Evolutionary conservation across 2,888 invertebrate genomes (phyloP).

Genomic region (Philonicus albiceps): DNA sequence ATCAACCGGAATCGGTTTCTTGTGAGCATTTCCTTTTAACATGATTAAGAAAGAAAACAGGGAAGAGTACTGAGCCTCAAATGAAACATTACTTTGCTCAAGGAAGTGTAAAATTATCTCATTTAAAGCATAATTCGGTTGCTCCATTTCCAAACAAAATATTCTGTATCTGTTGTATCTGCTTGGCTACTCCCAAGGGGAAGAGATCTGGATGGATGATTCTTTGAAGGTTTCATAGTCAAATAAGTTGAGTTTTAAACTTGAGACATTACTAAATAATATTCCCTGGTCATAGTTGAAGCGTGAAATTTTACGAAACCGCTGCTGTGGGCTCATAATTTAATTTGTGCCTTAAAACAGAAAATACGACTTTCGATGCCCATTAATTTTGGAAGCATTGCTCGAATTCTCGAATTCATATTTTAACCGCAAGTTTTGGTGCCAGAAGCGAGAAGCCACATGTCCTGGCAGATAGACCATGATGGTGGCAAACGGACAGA

Average conservation of each 20-base stretch:
- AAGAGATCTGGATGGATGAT: background rate
- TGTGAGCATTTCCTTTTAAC: background rate
- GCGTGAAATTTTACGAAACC: background rate
- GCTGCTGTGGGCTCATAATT: background rate
- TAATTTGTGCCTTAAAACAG: background rate
- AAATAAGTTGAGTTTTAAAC: background rate
- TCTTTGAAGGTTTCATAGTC: background rate
- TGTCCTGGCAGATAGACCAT: background rate
- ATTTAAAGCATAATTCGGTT: background rate
- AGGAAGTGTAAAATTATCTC: background rate
- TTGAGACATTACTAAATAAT: background rate
- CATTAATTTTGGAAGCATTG: background rate
- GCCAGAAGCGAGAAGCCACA: background rate
- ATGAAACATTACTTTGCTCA: background rate
- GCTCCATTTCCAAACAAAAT: background rate
- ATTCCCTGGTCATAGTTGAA: background rate
- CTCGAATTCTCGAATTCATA: background rate
- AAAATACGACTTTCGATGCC: background rate
- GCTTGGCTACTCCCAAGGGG: background rate
- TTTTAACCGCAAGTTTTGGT: background rate
- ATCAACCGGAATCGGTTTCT: background rate
- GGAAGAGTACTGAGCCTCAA: background rate
- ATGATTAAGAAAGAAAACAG: background rate
- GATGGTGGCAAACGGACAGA: background rate
- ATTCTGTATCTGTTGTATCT: background rate